Evolutionary conservation across 2,113 vertebrate genomes (phyloP).

Genomic region (Anguilla japonica): DNA sequence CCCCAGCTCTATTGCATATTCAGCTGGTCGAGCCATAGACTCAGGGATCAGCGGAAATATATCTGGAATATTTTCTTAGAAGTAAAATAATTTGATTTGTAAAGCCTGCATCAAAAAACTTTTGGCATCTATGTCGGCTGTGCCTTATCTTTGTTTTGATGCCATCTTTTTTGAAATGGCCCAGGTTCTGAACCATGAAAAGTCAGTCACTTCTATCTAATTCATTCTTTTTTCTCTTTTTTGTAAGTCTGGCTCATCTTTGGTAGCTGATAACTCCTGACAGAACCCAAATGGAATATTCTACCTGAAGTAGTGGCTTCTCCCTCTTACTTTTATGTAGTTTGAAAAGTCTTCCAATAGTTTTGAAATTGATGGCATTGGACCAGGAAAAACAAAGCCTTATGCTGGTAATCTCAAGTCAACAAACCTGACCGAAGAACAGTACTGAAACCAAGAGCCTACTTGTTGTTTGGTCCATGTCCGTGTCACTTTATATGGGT

Average conservation of each 20-base stretch:
- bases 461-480: not conserved
- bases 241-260: not conserved
- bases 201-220: not conserved
- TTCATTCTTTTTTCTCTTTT: not conserved
- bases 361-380: not conserved
- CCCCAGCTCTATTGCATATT: not conserved
- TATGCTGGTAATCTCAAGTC: not conserved
- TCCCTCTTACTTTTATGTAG: not conserved
- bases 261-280: not conserved
- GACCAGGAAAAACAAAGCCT: not conserved
- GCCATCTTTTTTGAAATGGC: not conserved
- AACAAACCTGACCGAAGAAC: not conserved
- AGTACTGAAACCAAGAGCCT: too few species aligned
- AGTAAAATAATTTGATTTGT: conserved; percentile 5
- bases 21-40: not conserved
- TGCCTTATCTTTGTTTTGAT: conserved; percentile 1
- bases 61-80: not conserved
- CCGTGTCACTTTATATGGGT: not conserved
- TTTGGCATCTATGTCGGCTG: not conserved
- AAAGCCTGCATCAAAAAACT: conserved; percentile 4
- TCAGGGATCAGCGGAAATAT: not conserved
- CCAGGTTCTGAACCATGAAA: not conserved
- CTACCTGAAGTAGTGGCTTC: not conserved
- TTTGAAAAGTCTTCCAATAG: not conserved
- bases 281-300: not conserved